Evolutionary conservation across 1,140 invertebrate genomes (phyloP), one percentile per base, ranked within the genome.

Genomic region (Drosophila pruinosa): DNA sequence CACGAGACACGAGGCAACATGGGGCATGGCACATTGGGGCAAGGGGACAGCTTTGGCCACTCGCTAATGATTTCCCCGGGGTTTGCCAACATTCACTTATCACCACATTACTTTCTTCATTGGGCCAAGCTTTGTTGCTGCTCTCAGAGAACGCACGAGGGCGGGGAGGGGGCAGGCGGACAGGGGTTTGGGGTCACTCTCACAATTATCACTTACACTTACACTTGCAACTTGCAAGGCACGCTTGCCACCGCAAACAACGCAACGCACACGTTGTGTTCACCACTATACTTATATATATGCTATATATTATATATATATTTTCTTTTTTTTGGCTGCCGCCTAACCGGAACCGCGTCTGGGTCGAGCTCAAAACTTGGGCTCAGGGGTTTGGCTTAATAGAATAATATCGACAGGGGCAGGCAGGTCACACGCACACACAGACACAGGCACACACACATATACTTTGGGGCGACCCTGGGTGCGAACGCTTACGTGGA

Each of bases 61-160:
- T 88, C 78, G 82, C 78, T 80, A 73, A 88, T 88, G 72, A 88
- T 88, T 88, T 88, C 82, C 82, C 82, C 72, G 75, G 82, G 80
- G 82, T 43, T 75, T 15, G 58, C 52, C 22, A 68, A 45, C 68
- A 69, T 72, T 88, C 78, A 89, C 83, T 89, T 88, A 76, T 78
- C 82, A 86, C 75, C 74, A 75, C 43, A 75, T 80, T 70, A 86
- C 53, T 52, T 57, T 31, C 52, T 36, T 14, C 17, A 43, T 14
- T 19, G 5, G 31, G 12, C 4, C 21, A 45, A 47, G 19, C n/a
- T n/a, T n/a, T 14, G 3, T 38, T 5, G 26, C 14, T 4, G 28
- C 38, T 31, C n/a, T n/a, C n/a, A n/a, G n/a, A n/a, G n/a, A n/a
- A n/a, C n/a, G n/a, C n/a, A n/a, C n/a, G n/a, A n/a, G n/a, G n/a